phyloP scores from a whole-genome alignment of 1,140 invertebrate species.

The Belonocnema kinseyi region DNA sequence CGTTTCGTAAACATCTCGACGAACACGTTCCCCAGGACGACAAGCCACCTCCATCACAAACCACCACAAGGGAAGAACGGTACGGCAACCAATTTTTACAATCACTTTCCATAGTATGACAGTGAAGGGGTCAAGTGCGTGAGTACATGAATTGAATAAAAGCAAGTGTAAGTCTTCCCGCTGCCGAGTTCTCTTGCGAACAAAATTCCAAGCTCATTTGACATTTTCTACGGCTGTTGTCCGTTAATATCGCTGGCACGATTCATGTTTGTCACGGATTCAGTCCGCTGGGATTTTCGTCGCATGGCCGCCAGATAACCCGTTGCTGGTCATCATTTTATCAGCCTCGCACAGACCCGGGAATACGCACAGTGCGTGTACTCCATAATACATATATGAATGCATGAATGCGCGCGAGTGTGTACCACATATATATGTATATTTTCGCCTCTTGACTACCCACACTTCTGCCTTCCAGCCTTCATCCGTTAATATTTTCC shows the following conservation, averaged over 20 bases:
- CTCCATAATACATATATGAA: slow-evolving; percentile 16
- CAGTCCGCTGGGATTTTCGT: slow-evolving; percentile 10
- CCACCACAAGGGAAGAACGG: slow-evolving; percentile 29
- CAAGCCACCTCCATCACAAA: slow-evolving; percentile 38
- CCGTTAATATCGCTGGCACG: background rate
- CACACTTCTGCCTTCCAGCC: slow-evolving; percentile 38
- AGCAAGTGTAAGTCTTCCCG: background rate
- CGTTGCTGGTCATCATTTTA: slow-evolving; percentile 31
- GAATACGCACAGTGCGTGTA: slow-evolving; percentile 26
- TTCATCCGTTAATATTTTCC: slow-evolving; percentile 5
- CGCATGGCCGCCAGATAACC: slow-evolving; percentile 29
- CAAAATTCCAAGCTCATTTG: background rate
- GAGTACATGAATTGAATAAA: slow-evolving; percentile 5
- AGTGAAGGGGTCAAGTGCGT: slow-evolving; percentile 25
- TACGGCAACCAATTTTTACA: slow-evolving; percentile 30
- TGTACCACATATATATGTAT: background rate
- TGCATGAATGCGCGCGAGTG: background rate
- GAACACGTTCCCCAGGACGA: slow-evolving; percentile 31
- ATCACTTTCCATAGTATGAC: background rate
- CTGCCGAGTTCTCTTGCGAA: background rate
- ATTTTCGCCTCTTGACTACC: background rate
- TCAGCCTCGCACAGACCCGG: slow-evolving; percentile 5
- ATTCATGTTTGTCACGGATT: background rate
- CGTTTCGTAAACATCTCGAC: slow-evolving; percentile 31
- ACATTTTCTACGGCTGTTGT: background rate